phyloP scores from a whole-genome alignment of 2,113 vertebrate genomes.

The Crocuta crocuta region DNA sequence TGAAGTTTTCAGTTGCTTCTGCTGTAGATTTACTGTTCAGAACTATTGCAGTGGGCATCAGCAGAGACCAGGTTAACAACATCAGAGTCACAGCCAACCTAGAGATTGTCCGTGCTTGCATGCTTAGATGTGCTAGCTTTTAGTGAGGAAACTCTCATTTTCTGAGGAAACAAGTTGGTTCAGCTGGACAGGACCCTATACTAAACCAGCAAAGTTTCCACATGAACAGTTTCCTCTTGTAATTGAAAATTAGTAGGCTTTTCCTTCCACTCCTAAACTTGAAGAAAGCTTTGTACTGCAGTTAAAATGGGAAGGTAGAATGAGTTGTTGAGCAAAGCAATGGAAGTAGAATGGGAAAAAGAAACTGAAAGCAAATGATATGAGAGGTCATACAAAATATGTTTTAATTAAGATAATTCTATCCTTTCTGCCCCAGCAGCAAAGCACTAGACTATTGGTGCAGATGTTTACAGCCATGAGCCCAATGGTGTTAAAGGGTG shows the following conservation, averaged over 20 bases:
- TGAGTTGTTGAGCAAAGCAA: background rate
- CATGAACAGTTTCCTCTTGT: conserved; percentile 2
- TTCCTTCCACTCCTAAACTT: background rate
- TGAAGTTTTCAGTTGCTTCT: conserved; percentile 37
- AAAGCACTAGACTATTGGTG: background rate
- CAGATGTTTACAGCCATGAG: background rate
- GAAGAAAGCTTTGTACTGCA: background rate
- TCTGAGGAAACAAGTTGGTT: background rate
- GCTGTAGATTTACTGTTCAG: background rate
- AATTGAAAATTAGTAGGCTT: conserved; percentile 37
- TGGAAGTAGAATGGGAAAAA: conserved; percentile 21
- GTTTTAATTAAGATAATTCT: background rate
- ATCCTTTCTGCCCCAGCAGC: background rate
- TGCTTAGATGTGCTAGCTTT: background rate
- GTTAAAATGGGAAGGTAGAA: background rate
- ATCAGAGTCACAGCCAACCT: background rate
- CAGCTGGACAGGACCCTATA: background rate
- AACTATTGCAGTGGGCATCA: background rate
- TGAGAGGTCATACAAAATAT: background rate
- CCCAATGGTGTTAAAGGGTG: background rate
- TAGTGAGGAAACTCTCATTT: background rate
- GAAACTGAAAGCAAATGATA: background rate
- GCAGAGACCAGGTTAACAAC: background rate
- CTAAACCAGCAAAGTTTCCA: conserved; percentile 39
- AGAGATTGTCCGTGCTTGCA: background rate